Percentiles rank a stretch among this genome's conserved stretches.
These are phyloP conservation scores for Pissodes strobi DNA, from an alignment of 1,140 invertebrate species.

Conservation along the genomic window DNA sequence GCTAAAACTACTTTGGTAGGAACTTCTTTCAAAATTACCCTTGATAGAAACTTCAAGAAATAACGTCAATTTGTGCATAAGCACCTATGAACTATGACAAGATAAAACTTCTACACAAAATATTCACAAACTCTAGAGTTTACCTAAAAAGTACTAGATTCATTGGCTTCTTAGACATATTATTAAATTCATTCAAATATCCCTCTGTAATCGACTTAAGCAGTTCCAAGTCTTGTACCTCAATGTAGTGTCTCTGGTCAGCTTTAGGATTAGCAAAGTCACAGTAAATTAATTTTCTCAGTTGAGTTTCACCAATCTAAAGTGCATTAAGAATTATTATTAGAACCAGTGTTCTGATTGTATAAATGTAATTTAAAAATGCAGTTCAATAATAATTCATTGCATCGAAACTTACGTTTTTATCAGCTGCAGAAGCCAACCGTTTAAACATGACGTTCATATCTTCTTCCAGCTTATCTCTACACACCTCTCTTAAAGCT, in stretches of 20 bases:
- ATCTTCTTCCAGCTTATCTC: conserved; percentile 58
- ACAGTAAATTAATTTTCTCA: conserved; percentile 90
- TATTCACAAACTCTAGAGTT: too few species aligned
- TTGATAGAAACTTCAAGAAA: too few species aligned
- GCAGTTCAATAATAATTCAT: background rate
- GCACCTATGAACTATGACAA: too few species aligned
- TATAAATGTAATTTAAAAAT: background rate
- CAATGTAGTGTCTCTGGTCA: conserved; percentile 84
- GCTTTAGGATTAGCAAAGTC: conserved; percentile 95
- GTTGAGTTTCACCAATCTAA: conserved; percentile 75
- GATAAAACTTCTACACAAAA: too few species aligned
- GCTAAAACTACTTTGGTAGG: too few species aligned
- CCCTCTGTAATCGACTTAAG: conserved; percentile 85
- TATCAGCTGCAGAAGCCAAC: conserved; percentile 48
- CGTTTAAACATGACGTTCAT: conserved; percentile 58
- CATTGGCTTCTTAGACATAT: conserved; percentile 97
- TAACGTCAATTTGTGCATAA: too few species aligned
- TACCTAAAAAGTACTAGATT: conserved; percentile 92
- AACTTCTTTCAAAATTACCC: too few species aligned
- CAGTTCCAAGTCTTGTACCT: conserved; percentile 83
- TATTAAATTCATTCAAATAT: conserved; percentile 91
- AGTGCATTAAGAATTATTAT: too few species aligned
- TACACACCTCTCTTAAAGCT: conserved; percentile 65
- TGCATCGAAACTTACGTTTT: conserved; percentile 49
- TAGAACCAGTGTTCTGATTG: background rate